Conservation (phyloP, 2,113 vertebrate species). For the Pyxicephalus adspersus region DNA sequence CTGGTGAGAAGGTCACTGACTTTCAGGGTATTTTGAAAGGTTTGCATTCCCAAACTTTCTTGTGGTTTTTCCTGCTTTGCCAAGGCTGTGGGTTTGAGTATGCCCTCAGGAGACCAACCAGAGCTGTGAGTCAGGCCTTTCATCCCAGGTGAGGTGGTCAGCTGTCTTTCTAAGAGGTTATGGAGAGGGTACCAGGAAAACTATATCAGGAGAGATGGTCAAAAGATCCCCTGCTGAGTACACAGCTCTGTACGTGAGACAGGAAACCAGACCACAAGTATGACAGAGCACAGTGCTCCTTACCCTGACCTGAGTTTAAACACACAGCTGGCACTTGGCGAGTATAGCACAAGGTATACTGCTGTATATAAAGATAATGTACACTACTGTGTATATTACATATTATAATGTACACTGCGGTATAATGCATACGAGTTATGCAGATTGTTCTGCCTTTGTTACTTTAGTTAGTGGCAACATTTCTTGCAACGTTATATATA, state of each 20-base stretch:
- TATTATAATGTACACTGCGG: background rate
- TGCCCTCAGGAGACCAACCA: slow-evolving; percentile 41
- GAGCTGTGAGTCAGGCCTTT: slow-evolving; percentile 50
- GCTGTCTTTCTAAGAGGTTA: slow-evolving; percentile 32
- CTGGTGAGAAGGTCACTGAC: slow-evolving; percentile 46
- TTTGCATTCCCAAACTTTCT: slow-evolving; percentile 44
- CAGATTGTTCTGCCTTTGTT: background rate
- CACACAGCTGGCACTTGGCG: background rate
- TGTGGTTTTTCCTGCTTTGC: slow-evolving; percentile 39
- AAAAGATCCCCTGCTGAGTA: slow-evolving; percentile 45
- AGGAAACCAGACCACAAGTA: slow-evolving; percentile 38
- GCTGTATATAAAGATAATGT: background rate
- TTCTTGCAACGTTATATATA: no score
- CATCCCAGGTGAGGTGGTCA: slow-evolving; percentile 52
- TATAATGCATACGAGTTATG: background rate
- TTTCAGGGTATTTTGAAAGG: slow-evolving; percentile 28
- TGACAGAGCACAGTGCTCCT: background rate
- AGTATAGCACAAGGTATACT: background rate
- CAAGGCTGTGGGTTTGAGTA: slow-evolving; percentile 28
- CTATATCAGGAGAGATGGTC: slow-evolving; percentile 31
- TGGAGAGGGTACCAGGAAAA: slow-evolving; percentile 45
- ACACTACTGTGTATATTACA: slow-evolving; percentile 5
- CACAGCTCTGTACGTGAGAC: slow-evolving; percentile 33
- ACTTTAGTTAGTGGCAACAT: background rate
- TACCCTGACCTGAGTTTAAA: background rate